phyloP scores from a whole-genome alignment of 1,140 invertebrate species.

The Ips typographus region DNA sequence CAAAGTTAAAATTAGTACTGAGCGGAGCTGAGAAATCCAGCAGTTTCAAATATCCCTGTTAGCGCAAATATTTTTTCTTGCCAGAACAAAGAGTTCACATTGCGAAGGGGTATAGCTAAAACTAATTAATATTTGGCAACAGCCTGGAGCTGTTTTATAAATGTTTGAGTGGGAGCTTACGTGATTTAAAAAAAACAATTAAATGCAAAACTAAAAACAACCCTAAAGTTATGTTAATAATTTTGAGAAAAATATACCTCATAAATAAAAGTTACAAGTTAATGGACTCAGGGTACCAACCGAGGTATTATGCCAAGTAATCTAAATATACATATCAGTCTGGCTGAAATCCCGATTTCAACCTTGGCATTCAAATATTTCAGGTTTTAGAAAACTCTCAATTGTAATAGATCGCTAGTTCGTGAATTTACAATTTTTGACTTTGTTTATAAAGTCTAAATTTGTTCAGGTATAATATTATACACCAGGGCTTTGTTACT shows the following conservation, averaged over 20 bases:
- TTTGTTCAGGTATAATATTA: too few relatives aligned
- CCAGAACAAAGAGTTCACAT: constrained; percentile 3
- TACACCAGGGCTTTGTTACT: too few relatives aligned
- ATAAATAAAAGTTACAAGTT: background rate
- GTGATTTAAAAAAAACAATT: too few relatives aligned
- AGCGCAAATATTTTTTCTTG: constrained; percentile 15
- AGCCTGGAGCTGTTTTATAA: too few relatives aligned
- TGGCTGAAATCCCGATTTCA: constrained; percentile 16
- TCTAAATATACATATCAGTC: constrained; percentile 6
- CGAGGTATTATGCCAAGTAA: constrained; percentile 4
- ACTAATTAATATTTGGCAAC: background rate
- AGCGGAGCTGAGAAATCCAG: constrained; percentile 6
- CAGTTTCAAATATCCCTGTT: constrained; percentile 6
- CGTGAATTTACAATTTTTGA: background rate
- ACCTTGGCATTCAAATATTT: constrained; percentile 17
- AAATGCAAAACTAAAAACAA: too few relatives aligned
- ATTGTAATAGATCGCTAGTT: background rate
- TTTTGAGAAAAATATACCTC: too few relatives aligned
- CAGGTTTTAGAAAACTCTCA: background rate
- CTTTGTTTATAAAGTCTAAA: too few relatives aligned
- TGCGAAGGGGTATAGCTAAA: background rate
- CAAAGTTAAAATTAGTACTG: constrained; percentile 12
- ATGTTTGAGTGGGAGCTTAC: too few relatives aligned
- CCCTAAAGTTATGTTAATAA: too few relatives aligned
- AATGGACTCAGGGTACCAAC: background rate